Conservation (phyloP, 2,113 vertebrate species). For the Galeopterus variegatus region DNA sequence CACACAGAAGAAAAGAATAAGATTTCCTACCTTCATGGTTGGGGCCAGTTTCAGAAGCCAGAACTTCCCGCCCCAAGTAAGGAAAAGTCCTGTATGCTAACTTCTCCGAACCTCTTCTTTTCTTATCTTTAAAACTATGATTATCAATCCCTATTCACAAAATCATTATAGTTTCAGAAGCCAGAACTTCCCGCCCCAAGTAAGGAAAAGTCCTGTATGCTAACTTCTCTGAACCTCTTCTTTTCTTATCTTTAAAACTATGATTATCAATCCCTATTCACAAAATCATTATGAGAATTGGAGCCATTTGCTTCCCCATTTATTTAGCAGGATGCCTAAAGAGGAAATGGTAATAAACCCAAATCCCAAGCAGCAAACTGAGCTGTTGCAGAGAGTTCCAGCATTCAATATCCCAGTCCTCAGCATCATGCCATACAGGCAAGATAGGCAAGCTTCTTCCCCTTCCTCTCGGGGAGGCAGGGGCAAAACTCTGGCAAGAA, state of each 20-base stretch:
- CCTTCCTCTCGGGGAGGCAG: not conserved
- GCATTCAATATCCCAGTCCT: not conserved
- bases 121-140: conserved; percentile 8
- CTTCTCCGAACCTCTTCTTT: not conserved
- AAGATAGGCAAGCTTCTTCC: not conserved
- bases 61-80: not conserved
- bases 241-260: conserved; percentile 34
- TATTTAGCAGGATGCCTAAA: not conserved
- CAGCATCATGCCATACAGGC: not conserved
- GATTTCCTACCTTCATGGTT: fast-evolving
- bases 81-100: not conserved
- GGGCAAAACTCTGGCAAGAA: not conserved
- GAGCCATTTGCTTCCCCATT: not conserved
- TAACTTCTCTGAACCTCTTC: not conserved
- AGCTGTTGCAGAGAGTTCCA: not conserved
- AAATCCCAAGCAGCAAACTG: not conserved
- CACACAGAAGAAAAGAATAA: not conserved
- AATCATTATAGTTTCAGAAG: not conserved
- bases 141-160: not conserved
- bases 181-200: no score
- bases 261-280: not conserved
- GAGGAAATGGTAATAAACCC: not conserved
- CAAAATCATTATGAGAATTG: not conserved
- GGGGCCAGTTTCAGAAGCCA: not conserved
- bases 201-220: no score